phyloP scores from a whole-genome alignment of 2,113 vertebrate genomes.

The Thamnaconus septentrionalis region DNA sequence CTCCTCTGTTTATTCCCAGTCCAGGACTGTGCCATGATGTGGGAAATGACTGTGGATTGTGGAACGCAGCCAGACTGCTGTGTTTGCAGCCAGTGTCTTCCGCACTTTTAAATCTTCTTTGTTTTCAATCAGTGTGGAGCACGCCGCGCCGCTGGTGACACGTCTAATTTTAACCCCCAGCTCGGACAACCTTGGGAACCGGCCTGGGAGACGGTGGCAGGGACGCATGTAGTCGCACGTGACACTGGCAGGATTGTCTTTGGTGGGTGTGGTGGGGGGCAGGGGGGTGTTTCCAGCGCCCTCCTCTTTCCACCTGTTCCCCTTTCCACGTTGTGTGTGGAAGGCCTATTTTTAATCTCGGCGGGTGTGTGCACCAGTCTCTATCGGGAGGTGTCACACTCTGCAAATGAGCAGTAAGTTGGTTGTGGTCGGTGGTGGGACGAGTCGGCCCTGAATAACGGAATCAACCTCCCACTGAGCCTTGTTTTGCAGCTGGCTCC shows the following conservation, averaged over 20 bases:
- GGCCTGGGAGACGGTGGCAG: conserved; percentile 18
- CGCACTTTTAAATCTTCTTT: conserved; percentile 24
- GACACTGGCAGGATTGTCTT: conserved; percentile 18
- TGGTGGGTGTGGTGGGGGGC: too few relatives aligned
- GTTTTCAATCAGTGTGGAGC: conserved; percentile 9
- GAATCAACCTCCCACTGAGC: conserved; percentile 35
- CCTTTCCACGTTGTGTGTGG: conserved; percentile 16
- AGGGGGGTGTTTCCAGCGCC: too few relatives aligned
- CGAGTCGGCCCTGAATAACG: conserved; percentile 47
- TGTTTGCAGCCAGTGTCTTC: conserved; percentile 32
- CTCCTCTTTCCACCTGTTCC: conserved; percentile 43
- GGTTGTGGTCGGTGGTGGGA: neutral
- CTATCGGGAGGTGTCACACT: too few relatives aligned
- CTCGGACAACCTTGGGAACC: conserved; percentile 15
- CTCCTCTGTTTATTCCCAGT: conserved; percentile 70
- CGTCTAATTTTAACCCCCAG: conserved; percentile 17
- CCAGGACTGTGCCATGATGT: conserved; percentile 59
- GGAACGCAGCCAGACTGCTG: conserved; percentile 63
- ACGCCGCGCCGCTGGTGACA: neutral
- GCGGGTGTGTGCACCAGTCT: neutral
- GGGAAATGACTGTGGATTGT: conserved; percentile 67
- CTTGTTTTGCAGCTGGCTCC: conserved; percentile 28
- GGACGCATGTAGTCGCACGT: conserved; percentile 28
- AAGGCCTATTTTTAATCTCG: conserved; percentile 43
- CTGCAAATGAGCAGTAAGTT: too few relatives aligned